Percentiles rank a stretch among this genome's conserved stretches.
Evolutionary conservation across 2,797 vertebrate genomes (phyloP).

Genomic region (Dipus sagitta): DNA sequence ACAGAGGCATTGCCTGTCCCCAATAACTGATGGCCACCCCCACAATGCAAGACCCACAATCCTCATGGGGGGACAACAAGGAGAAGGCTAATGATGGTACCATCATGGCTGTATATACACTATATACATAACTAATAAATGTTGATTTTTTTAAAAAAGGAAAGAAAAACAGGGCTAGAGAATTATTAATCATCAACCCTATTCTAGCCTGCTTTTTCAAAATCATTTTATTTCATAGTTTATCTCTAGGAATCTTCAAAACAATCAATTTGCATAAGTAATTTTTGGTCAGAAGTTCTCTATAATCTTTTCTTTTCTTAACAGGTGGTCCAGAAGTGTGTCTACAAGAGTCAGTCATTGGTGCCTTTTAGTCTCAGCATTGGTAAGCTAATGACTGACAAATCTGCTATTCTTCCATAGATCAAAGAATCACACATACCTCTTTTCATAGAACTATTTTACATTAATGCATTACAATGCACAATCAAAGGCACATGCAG

Average conservation of each 20-base stretch:
- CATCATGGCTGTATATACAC: too few species aligned
- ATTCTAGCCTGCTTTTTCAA: not conserved
- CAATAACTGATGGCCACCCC: too few species aligned
- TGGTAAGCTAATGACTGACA: constrained; percentile 63
- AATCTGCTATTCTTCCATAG: constrained; percentile 44
- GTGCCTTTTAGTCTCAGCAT: constrained; percentile 34
- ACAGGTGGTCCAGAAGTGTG: not conserved
- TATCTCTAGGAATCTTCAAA: not conserved
- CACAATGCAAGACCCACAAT: too few species aligned
- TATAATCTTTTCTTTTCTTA: not conserved
- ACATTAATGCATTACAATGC: constrained; percentile 54
- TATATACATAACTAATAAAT: too few species aligned
- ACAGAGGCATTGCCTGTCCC: too few species aligned
- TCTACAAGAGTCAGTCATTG: constrained; percentile 16
- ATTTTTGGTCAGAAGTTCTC: not conserved
- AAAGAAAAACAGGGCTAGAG: too few species aligned
- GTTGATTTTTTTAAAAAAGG: too few species aligned
- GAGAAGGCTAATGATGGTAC: too few species aligned
- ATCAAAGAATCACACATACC: constrained; percentile 68
- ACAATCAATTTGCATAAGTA: constrained; percentile 16
- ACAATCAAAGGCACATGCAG: constrained; percentile 59
- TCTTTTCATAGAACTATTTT: constrained; percentile 52
- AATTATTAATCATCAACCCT: not conserved
- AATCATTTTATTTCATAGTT: not conserved
- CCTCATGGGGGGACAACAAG: too few species aligned